Evolutionary conservation across 1,140 invertebrate genomes (phyloP).

Genomic region (Palaemon carinicauda): DNA sequence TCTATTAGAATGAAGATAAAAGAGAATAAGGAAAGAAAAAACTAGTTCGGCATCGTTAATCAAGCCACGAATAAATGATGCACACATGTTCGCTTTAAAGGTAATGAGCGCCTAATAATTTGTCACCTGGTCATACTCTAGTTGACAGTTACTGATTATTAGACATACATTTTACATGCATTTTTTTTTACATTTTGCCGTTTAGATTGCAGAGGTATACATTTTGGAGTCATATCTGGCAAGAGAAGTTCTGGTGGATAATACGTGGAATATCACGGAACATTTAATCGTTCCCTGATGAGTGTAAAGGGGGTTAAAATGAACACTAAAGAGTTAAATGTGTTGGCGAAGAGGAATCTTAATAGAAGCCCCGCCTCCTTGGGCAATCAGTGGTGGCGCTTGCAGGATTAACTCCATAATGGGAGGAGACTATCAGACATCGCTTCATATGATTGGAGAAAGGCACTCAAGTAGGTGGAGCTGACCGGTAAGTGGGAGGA

Average conservation of each 20-base stretch:
- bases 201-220: not conserved
- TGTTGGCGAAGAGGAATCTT: conserved; percentile 16
- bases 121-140: conserved; percentile 26
- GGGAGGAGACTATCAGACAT: not conserved
- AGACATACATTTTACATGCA: not conserved
- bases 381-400: not conserved
- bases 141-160: conserved; percentile 15
- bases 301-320: conserved; percentile 51
- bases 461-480: not conserved
- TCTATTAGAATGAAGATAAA: not conserved
- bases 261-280: conserved; percentile 18
- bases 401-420: not conserved
- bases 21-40: not conserved
- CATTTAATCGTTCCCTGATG: conserved; percentile 42
- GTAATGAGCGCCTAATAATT: conserved; percentile 53
- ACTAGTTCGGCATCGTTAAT: conserved; percentile 31
- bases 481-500: not conserved
- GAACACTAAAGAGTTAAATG: conserved; percentile 32
- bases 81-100: conserved; percentile 50
- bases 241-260: not conserved
- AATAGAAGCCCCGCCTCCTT: not conserved
- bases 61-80: conserved; percentile 45
- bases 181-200: not conserved
- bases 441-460: not conserved
- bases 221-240: not conserved